Percentiles rank a stretch among this genome's conserved stretches.
phyloP scores from a whole-genome alignment of 2,797 vertebrate species.

The Balearica regulorum region DNA sequence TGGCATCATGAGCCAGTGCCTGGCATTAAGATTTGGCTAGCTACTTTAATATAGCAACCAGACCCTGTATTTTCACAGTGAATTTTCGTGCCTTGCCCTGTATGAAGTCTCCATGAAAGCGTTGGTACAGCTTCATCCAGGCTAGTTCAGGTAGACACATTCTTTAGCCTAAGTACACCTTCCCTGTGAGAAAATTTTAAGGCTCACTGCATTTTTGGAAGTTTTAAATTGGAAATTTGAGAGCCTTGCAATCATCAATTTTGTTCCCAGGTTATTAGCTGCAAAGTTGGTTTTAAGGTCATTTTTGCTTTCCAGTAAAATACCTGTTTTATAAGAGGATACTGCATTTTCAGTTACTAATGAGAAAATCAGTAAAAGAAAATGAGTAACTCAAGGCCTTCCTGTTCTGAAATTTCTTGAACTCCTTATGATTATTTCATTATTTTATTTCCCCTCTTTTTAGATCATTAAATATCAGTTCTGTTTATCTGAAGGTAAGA shows the following conservation, averaged over 20 bases:
- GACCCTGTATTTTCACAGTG: not conserved
- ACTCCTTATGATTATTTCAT: conserved; percentile 81
- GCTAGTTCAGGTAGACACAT: not conserved
- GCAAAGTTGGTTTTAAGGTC: conserved; percentile 21
- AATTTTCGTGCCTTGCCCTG: not conserved
- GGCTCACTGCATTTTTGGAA: not conserved
- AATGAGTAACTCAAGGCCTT: conserved; percentile 76
- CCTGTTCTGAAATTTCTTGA: conserved; percentile 78
- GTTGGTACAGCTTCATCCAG: not conserved
- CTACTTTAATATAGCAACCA: not conserved
- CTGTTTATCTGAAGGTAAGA: conserved; percentile 99
- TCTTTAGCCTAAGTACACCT: not conserved
- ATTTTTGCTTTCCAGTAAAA: conserved; percentile 5
- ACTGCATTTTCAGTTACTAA: conserved; percentile 79
- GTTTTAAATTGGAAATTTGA: conserved; percentile 6
- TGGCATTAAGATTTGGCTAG: not conserved
- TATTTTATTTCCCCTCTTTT: conserved; percentile 88
- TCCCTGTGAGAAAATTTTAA: not conserved
- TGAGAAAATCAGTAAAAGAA: conserved; percentile 67
- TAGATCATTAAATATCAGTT: conserved; percentile 99
- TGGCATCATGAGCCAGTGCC: not conserved
- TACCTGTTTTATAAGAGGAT: conserved; percentile 68
- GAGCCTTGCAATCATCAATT: not conserved
- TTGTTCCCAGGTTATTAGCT: conserved; percentile 6
- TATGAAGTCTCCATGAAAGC: conserved; percentile 1